Conservation (phyloP, 2,797 vertebrate genomes). For the Rhabdomys pumilio region DNA sequence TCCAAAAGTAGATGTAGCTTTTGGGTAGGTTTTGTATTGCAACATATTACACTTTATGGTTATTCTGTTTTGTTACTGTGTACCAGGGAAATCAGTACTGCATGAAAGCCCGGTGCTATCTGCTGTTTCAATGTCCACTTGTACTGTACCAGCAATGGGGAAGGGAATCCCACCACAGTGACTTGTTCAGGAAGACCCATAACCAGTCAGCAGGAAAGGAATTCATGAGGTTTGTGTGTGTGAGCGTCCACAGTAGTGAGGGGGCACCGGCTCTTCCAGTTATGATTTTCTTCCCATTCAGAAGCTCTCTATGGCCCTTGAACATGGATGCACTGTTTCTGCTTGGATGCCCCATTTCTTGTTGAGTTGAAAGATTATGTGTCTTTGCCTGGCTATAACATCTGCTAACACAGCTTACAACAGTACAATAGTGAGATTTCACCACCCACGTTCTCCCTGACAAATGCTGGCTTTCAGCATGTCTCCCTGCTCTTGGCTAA, state of each 20-base stretch:
- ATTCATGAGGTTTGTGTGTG: not conserved
- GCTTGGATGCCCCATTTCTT: not conserved
- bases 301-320: not conserved
- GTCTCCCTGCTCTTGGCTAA: not conserved
- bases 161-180: not conserved
- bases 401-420: not conserved
- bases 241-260: not conserved
- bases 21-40: not conserved
- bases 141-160: not conserved
- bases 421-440: not conserved
- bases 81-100: not conserved
- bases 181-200: not conserved
- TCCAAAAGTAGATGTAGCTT: not conserved
- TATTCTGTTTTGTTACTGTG: not conserved
- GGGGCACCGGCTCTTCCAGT: not conserved
- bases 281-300: not conserved
- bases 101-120: not conserved
- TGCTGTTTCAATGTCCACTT: not conserved
- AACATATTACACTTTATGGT: not conserved
- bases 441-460: fast-evolving
- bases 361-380: not conserved
- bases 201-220: not conserved
- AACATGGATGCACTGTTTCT: not conserved
- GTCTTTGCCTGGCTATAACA: not conserved
- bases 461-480: not conserved